Evolutionary conservation across 2,113 vertebrate species (phyloP).

Genomic region (Calidris pugnax): DNA sequence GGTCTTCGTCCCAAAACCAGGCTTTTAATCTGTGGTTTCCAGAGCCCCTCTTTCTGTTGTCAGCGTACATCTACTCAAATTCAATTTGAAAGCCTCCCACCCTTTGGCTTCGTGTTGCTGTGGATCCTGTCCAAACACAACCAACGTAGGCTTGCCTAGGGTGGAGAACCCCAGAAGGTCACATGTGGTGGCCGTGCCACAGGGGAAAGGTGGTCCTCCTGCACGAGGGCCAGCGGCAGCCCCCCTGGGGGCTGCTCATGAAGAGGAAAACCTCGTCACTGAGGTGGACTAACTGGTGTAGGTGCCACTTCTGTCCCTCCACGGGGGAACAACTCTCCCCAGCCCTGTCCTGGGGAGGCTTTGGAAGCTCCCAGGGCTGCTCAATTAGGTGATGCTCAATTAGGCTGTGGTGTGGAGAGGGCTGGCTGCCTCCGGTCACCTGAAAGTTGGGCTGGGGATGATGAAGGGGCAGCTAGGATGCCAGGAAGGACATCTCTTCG

Average conservation of each 20-base stretch:
- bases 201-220: background rate
- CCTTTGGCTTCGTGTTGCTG: rapidly evolving
- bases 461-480: background rate
- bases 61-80: background rate
- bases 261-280: background rate
- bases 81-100: background rate
- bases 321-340: rapidly evolving
- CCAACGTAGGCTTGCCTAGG: too few species aligned
- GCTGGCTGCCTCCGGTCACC: background rate
- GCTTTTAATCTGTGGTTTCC: background rate
- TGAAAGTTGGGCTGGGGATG: background rate
- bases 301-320: background rate
- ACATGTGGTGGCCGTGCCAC: rapidly evolving
- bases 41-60: background rate
- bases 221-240: rapidly evolving
- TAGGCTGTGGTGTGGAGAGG: rapidly evolving
- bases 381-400: background rate
- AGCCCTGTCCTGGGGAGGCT: background rate
- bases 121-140: background rate
- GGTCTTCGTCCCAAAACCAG: background rate
- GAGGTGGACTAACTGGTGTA: background rate
- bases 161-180: background rate
- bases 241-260: background rate
- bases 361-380: background rate
- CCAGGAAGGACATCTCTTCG: background rate